A percentile compares a stretch with the other conserved stretches of the same genome.
Conservation (phyloP, 2,797 vertebrate species). For the Numenius phaeopus region DNA sequence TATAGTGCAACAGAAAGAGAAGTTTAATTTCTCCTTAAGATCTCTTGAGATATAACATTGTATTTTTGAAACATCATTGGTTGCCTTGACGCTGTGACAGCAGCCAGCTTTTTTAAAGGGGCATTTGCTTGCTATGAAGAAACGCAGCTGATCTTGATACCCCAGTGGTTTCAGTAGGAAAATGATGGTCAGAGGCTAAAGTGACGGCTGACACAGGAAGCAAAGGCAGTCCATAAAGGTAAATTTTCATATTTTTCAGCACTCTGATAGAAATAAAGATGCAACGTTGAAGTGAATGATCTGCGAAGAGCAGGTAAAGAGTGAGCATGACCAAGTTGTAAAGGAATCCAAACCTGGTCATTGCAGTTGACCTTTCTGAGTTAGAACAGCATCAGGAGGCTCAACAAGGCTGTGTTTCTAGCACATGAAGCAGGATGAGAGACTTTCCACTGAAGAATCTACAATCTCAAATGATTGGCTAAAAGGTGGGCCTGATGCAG, state of each 20-base stretch:
- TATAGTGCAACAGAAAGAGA: constrained; percentile 33
- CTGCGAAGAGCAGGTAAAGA: neutral
- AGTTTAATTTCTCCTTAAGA: constrained; percentile 70
- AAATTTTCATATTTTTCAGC: neutral
- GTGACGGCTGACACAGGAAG: neutral
- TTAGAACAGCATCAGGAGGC: neutral
- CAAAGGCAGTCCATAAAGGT: neutral
- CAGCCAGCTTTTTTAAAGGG: constrained; percentile 18
- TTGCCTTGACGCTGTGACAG: constrained; percentile 48
- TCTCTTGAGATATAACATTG: constrained; percentile 47
- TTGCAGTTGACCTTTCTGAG: neutral
- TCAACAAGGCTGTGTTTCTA: neutral
- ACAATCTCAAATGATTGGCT: accelerated
- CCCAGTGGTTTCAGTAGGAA: neutral
- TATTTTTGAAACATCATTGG: constrained; percentile 46
- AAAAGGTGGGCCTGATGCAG: neutral
- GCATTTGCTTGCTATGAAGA: neutral
- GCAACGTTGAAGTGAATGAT: neutral
- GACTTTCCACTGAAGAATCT: neutral
- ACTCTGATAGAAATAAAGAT: neutral
- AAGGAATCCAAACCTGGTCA: neutral
- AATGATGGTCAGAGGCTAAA: neutral
- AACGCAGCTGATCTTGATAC: constrained; percentile 32
- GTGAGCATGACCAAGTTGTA: neutral
- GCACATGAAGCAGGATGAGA: accelerated